Evolutionary conservation across 2,888 invertebrate species (phyloP).

Genomic region (Archips xylosteana): DNA sequence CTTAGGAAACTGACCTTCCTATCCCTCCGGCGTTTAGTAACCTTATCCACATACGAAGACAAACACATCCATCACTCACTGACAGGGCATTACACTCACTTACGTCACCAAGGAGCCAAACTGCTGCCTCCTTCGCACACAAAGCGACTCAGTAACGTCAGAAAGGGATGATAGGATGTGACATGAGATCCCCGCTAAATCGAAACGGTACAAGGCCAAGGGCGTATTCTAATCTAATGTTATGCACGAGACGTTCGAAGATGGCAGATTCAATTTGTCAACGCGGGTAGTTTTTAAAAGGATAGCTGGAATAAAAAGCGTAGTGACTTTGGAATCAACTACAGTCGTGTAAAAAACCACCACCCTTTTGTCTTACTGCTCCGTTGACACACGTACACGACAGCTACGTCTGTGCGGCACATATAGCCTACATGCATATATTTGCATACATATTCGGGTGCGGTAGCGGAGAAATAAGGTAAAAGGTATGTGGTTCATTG

Average conservation of each 20-base stretch:
- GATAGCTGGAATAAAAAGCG: not conserved
- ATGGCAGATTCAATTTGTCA: not conserved
- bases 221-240: not conserved
- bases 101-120: not conserved
- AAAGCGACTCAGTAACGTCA: not conserved
- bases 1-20: not conserved
- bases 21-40: conserved; percentile 9
- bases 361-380: too few species aligned
- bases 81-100: conserved; percentile 18
- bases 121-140: not conserved
- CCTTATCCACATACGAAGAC: conserved; percentile 6
- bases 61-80: conserved; percentile 28
- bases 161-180: not conserved
- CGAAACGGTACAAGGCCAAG: not conserved
- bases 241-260: not conserved
- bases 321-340: too few species aligned
- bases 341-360: too few species aligned
- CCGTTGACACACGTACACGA: too few species aligned
- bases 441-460: too few species aligned
- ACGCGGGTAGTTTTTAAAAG: not conserved
- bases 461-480: too few species aligned
- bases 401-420: too few species aligned
- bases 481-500: too few species aligned
- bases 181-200: not conserved
- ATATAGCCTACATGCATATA: too few species aligned